Evolutionary conservation across 2,888 invertebrate species (phyloP), one percentile per base, ranked within the genome.

Genomic region (Ptilodon capucinus): DNA sequence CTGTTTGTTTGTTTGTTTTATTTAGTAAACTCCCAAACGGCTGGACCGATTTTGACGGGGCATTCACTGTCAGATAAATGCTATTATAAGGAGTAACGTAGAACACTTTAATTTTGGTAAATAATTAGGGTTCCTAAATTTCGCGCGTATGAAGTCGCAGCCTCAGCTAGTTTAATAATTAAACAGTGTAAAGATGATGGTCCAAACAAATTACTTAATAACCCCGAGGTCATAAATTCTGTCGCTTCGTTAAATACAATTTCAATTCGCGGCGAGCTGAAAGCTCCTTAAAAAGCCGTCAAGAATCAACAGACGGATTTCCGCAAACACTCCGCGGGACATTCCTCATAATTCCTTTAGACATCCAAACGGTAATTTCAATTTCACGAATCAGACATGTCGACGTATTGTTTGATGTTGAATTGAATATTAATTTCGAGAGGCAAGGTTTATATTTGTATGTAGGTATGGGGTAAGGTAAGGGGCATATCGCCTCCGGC

Each of bases 401-500:
- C n/a, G n/a, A n/a, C 64, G 60, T 44, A 55, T 64, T 61, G 55
- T 54, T 51, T 42, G 39, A 18, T 51, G 41, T 52, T 42, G 46
- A 35, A 38, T 51, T 55, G 36, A 40, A 54, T 52, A 60, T 62
- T 54, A 60, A 57, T 66, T 54, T 42, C 35, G 40, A 17, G 48
- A 39, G 35, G 43, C 49, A 51, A 53, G 47, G 54, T 57, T 50
- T 41, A 45, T 51, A 54, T 43, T 54, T 28, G 44, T 36, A 41
- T 40, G 47, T 46, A n/a, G n/a, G 42, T 53, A 46, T 40, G 25
- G 36, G 45, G 32, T 42, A 52, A 49, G 53, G 51, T n/a, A n/a
- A n/a, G n/a, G n/a, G n/a, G n/a, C n/a, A n/a, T 63, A 64, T 19
- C 4, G 68, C 65, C 62, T 60, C 61, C 47, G 64, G 62, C 68